Evolutionary conservation across 2,888 invertebrate genomes (phyloP), one percentile per base, ranked within the genome.

Genomic region (Argynnis bischoffii): DNA sequence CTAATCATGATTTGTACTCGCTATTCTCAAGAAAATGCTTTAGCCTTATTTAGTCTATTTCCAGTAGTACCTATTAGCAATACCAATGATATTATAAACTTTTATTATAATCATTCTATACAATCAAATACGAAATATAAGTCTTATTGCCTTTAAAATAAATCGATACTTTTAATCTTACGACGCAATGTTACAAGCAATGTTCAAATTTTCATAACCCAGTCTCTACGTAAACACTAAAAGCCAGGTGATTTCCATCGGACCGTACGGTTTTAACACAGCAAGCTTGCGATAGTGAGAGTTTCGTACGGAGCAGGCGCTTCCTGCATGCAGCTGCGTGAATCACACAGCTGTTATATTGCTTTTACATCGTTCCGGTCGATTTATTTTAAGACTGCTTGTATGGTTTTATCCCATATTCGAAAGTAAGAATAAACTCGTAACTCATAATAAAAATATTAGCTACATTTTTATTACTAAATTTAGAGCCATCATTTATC

Each of bases 271-370:
- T 59, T 67, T 67, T 67, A 64, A 56, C 71, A 54, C 64, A 26
- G 82, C 84, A 81, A 81, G 75, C 76, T 73, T 69, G 67, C 72
- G 69, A 73, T 55, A 71, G 71, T 47, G 72, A 72, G 74, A 70
- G 73, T 75, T 56, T 81, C 79, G 79, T 81, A 78, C 80, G 79
- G 41, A 70, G 65, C 70, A 63, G 66, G 60, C 73, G 80, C 76
- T 84, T 86, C 85, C 87, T 82, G 79, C 77, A 80, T 71, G 68
- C 74, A 77, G 76, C 76, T 73, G 66, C 70, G 74, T 69, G 75
- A 71, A 75, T 74, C 73, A 67, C 74, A 74, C 74, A 71, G 71
- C 71, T 69, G 71, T 69, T 66, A 57, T 55, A 57, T 41, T 68
- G 56, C 63, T 70, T 70, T 70, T 70, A 64, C 64, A 63, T 57